phyloP scores from a whole-genome alignment of 1,140 invertebrate genomes.

The Pemphigus obesinymphae region DNA sequence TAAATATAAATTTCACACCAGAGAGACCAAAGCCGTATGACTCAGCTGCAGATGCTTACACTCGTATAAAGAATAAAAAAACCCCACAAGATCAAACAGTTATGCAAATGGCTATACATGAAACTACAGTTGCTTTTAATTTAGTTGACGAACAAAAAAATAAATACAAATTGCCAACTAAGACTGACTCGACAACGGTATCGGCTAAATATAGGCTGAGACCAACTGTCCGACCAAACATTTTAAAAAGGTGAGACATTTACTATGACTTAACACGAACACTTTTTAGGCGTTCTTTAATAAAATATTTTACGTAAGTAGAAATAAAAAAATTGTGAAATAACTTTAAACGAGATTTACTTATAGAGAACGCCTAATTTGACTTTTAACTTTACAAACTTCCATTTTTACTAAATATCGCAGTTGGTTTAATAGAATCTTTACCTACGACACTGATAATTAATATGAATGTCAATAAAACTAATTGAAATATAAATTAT shows the following conservation, averaged over 20 bases:
- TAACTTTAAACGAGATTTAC: not conserved
- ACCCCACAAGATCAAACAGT: slow-evolving; percentile 36
- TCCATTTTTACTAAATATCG: not conserved
- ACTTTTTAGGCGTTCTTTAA: not conserved
- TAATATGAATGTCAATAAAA: not conserved
- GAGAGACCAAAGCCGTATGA: slow-evolving; percentile 21
- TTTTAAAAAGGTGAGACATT: slow-evolving; percentile 26
- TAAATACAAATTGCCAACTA: slow-evolving; percentile 16
- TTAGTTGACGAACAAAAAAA: slow-evolving; percentile 6
- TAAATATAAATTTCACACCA: not conserved
- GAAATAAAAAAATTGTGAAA: no score
- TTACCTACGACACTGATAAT: not conserved
- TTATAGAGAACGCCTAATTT: slow-evolving; percentile 3
- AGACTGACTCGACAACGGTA: slow-evolving; percentile 27
- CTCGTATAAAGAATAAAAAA: slow-evolving; percentile 42
- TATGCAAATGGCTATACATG: slow-evolving; percentile 31
- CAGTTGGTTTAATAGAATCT: not conserved
- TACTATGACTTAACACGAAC: slow-evolving; percentile 22
- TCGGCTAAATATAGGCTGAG: slow-evolving; percentile 8
- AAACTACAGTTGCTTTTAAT: slow-evolving; percentile 15
- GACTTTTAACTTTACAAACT: slow-evolving; percentile 7
- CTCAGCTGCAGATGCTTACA: slow-evolving; percentile 40
- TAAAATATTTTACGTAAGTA: slow-evolving; percentile 1
- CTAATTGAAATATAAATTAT: slow-evolving; percentile 21
- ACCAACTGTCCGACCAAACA: slow-evolving; percentile 32